Conservation (phyloP, 2,888 invertebrate genomes). For the Drosophila barbarae region DNA sequence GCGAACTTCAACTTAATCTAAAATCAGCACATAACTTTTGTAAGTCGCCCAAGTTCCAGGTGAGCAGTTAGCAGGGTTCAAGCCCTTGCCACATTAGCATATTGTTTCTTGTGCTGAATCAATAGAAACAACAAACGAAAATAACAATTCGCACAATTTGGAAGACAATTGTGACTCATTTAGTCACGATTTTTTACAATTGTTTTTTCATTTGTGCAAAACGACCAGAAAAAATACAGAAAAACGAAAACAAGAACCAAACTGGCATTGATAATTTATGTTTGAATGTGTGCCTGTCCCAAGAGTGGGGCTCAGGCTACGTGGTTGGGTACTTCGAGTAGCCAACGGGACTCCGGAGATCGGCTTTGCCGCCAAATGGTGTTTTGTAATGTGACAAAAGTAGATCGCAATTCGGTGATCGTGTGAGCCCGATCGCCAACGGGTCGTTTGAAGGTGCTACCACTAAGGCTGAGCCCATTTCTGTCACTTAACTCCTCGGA, state of each 20-base stretch:
- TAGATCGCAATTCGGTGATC: conserved; percentile 56
- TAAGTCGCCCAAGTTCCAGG: neutral
- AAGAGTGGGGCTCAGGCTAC: conserved; percentile 27
- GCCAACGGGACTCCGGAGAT: conserved; percentile 30
- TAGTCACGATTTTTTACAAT: conserved; percentile 53
- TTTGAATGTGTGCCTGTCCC: conserved; percentile 18
- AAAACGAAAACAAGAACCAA: conserved; percentile 24
- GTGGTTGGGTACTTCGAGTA: conserved; percentile 40
- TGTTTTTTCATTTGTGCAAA: conserved; percentile 23
- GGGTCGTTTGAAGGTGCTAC: conserved; percentile 50
- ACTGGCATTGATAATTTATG: conserved; percentile 47
- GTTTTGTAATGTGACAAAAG: conserved; percentile 55
- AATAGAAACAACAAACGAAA: conserved; percentile 15
- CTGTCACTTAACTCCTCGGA: conserved; percentile 41
- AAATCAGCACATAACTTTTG: neutral
- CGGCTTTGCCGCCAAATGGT: conserved; percentile 13
- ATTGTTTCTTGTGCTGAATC: conserved; percentile 6
- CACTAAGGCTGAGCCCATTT: conserved; percentile 36
- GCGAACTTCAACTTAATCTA: neutral
- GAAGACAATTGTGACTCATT: conserved; percentile 57
- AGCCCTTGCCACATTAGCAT: conserved; percentile 3
- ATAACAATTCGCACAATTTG: conserved; percentile 48
- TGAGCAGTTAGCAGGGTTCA: conserved; percentile 1
- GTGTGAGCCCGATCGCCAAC: conserved; percentile 38
- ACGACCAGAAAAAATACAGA: neutral